Base-by-base conservation (phyloP, 2,113 vertebrate genomes). In the Poeciliopsis prolifica region DNA sequence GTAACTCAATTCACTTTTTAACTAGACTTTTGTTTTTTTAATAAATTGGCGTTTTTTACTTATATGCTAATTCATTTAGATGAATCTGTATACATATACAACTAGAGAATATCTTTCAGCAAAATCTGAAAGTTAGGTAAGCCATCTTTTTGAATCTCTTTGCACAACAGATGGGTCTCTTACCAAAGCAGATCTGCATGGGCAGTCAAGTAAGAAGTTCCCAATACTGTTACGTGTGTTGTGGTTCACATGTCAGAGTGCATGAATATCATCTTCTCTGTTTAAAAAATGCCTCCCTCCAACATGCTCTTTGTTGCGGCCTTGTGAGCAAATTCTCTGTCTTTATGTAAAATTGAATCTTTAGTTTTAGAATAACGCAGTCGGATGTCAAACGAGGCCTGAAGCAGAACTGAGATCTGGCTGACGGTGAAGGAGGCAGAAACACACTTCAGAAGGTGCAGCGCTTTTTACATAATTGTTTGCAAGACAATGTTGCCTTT, bases 321-420 rank as follows among this genome's bases (percentile, higher is more conserved):
- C 17, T n/a, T 64, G 22, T 51, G 35, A 61, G 26, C 11, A 42
- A 5, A 44, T 30, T 58, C 9, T 54, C 5, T 0, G 17, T 26
- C 15, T n/a, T 77, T 77, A 29, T 51, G 48, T 24, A 26, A 63
- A 6, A 13, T 1, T 37, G 3, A 48, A 29, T 12, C 11, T 28
- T n/a, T 3, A 14, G 61, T 5, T 7, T 30, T 42, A 9, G 63
- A 70, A 80, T 62, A 63, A 42, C 0, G 26, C 0, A 26, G 2
- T 14, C 4, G 17, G 54, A 22, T 9, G 1, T 79, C 5, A 68
- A 7, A 10, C 70, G 4, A 58, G 35, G 26, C 9, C 29, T 37
- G 74, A 84, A 82, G 71, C 31, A 74, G 81, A 87, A 81, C 63
- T 81, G 84, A 82, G 63, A 86, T 26, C 3, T 0, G 7, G 58